phyloP scores from a whole-genome alignment of 2,888 invertebrate genomes.

The Selenia dentaria region DNA sequence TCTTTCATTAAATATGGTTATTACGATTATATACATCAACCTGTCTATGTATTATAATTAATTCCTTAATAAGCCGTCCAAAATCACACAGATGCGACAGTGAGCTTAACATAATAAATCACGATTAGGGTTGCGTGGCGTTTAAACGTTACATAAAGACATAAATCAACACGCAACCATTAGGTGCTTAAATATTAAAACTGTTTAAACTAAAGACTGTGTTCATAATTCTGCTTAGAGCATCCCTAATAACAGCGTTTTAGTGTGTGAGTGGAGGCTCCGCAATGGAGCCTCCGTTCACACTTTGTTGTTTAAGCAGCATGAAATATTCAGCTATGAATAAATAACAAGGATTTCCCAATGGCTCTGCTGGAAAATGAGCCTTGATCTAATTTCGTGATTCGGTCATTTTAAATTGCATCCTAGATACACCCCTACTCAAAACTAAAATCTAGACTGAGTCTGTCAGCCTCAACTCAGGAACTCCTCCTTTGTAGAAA shows the following conservation, averaged over 20 bases:
- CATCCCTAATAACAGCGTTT: constrained; percentile 27
- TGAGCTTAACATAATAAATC: constrained; percentile 43
- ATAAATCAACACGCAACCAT: constrained; percentile 54
- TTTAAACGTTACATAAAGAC: constrained; percentile 47
- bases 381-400: no score
- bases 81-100: constrained; percentile 7
- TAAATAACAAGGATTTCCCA: background rate
- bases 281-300: constrained; percentile 6
- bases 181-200: constrained; percentile 55
- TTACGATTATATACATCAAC: no score
- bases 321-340: constrained; percentile 7
- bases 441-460: no score
- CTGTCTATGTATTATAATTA: background rate
- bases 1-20: no score
- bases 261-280: background rate
- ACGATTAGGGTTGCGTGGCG: constrained; percentile 44
- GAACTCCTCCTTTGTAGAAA: no score
- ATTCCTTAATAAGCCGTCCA: background rate
- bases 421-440: no score
- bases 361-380: no score
- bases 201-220: constrained; percentile 35
- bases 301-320: constrained; percentile 20
- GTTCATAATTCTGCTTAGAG: constrained; percentile 36
- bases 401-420: no score
- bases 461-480: no score